phyloP scores from a whole-genome alignment of 2,888 invertebrate species.

The Hermodice carunculata region DNA sequence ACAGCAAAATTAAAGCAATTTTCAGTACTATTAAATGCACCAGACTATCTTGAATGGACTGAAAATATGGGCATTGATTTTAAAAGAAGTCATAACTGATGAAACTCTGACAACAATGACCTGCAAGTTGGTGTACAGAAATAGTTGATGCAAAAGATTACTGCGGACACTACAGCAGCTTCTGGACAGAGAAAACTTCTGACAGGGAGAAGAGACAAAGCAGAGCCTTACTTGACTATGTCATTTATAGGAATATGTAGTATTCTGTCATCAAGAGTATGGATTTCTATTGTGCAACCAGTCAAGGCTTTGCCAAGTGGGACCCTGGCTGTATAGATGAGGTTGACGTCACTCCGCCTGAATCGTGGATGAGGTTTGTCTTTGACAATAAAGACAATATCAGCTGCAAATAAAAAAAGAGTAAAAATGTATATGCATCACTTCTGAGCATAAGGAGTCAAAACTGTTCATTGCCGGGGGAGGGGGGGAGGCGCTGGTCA shows the following conservation, averaged over 20 bases:
- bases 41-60: too few relatives aligned
- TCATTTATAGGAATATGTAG: slow-evolving; percentile 70
- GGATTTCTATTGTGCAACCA: slow-evolving; percentile 67
- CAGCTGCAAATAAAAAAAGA: slow-evolving; percentile 55
- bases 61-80: too few relatives aligned
- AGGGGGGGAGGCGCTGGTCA: too few relatives aligned
- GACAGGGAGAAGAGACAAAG: too few relatives aligned
- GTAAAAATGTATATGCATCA: not conserved
- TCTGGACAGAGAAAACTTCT: too few relatives aligned
- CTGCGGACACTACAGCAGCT: too few relatives aligned
- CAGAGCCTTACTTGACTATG: slow-evolving; percentile 67
- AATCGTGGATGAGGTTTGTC: slow-evolving; percentile 69
- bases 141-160: too few relatives aligned
- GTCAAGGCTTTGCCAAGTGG: slow-evolving; percentile 67
- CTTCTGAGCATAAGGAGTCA: not conserved
- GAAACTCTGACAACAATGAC: too few relatives aligned
- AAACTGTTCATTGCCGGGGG: not conserved
- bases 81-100: too few relatives aligned
- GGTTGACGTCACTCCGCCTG: slow-evolving; percentile 62
- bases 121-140: too few relatives aligned
- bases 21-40: too few relatives aligned
- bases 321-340: slow-evolving; percentile 67
- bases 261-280: slow-evolving; percentile 68
- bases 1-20: too few relatives aligned
- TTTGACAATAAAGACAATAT: slow-evolving; percentile 70